These are phyloP conservation scores for Phenganax stokvisi DNA, from an alignment of 92 coral and sea anemone genomes.

Conservation along the genomic window DNA sequence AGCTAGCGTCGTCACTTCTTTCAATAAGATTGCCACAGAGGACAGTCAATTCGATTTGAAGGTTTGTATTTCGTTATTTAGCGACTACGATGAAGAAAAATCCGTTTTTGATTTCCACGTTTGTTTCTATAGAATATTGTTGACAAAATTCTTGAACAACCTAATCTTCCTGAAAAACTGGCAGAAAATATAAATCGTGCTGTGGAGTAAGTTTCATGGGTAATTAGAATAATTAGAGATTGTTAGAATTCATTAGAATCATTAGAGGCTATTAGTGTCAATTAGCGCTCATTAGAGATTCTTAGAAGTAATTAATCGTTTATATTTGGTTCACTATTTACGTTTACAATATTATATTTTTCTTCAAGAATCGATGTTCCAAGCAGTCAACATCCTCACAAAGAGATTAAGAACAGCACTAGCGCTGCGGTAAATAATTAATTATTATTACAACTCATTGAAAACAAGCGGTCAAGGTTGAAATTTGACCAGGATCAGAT, in stretches of 20 bases:
- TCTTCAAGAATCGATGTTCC: conserved; percentile 3
- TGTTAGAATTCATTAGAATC: not conserved
- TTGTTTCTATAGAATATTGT: conserved; percentile 51
- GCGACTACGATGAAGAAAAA: too few relatives aligned
- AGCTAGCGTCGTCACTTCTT: not conserved
- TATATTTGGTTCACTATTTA: not conserved
- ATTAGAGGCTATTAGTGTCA: too few relatives aligned
- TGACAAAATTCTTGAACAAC: conserved; percentile 70
- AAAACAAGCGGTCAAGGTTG: too few relatives aligned
- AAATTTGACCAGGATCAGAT: too few relatives aligned
- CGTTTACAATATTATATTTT: not conserved
- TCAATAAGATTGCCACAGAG: not conserved
- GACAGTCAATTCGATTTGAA: conserved; percentile 8
- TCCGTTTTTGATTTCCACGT: not conserved
- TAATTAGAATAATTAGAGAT: not conserved
- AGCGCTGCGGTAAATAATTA: not conserved
- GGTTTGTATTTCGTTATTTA: not conserved
- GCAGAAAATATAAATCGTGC: conserved; percentile 92
- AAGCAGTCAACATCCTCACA: not conserved
- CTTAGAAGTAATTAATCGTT: too few relatives aligned
- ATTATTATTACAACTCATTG: not conserved
- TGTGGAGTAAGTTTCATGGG: conserved; percentile 37
- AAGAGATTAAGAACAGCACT: not conserved
- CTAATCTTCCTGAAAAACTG: conserved; percentile 75
- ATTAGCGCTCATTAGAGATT: too few relatives aligned